phyloP scores from a whole-genome alignment of 64 coral and sea anemone genomes.

The Dendrophyllia cribrosa region DNA sequence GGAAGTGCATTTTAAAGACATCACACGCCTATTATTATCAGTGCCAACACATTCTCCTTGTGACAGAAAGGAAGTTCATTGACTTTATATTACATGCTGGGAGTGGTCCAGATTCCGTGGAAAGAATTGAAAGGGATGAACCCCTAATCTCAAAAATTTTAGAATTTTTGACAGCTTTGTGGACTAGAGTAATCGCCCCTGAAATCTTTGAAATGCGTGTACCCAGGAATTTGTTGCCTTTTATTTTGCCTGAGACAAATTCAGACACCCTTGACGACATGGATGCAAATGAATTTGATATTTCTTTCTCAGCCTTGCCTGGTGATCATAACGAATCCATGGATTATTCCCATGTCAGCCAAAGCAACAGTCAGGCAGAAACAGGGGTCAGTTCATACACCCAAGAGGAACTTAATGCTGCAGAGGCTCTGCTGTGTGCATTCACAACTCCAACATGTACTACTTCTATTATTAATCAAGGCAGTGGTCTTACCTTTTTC shows the following conservation, averaged over 20 bases:
- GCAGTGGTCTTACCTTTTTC: conserved; percentile 41
- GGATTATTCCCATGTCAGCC: conserved; percentile 21
- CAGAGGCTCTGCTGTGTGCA: conserved; percentile 65
- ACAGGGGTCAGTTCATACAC: conserved; percentile 4
- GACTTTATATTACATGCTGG: conserved; percentile 82
- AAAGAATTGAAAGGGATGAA: conserved; percentile 71
- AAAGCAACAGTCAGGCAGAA: not conserved
- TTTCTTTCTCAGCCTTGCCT: conserved; percentile 26
- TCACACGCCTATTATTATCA: conserved; percentile 74
- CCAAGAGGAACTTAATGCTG: conserved; percentile 60
- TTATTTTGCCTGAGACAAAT: conserved; percentile 59
- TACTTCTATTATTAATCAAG: conserved; percentile 23
- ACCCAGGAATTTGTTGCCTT: conserved; percentile 70
- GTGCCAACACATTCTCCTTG: conserved; percentile 56
- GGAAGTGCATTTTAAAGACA: conserved; percentile 44
- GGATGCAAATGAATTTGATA: conserved; percentile 12
- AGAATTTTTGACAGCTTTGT: conserved; percentile 55
- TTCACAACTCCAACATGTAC: conserved; percentile 43
- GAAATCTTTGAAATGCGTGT: conserved; percentile 81
- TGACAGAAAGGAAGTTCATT: conserved; percentile 61
- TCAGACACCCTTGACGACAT: conserved; percentile 5
- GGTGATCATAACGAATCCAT: conserved; percentile 27
- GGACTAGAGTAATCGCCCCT: conserved; percentile 68
- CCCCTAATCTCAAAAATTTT: conserved; percentile 53
- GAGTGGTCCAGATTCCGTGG: conserved; percentile 66